Evolutionary conservation across 2,797 vertebrate genomes (phyloP), one percentile per base, ranked within the genome.

Genomic region (Potorous gilbertii): DNA sequence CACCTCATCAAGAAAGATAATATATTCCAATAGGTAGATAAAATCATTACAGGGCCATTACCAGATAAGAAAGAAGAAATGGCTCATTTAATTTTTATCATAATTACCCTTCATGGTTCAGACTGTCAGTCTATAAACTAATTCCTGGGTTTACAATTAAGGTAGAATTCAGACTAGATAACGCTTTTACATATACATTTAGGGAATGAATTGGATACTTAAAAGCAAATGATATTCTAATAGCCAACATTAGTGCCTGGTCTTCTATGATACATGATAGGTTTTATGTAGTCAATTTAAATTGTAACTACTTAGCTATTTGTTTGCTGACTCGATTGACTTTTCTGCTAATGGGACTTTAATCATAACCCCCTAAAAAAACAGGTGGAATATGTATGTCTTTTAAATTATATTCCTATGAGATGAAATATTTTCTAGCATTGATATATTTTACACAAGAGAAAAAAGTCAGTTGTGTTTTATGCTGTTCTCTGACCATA

Each of bases 321-420:
- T 95, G 13, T 94, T 93, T 95, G 10, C 12, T 0, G 18, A 40
- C 27, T 62, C 57, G 93, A 31, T 95, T 96, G 74, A 96, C 55
- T 90, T 95, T 96, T 93, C 95, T 74, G 87, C 92, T 50, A 57
- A 93, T 95, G 93, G 95, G 87, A 92, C 96, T 97, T 97, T 95
- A 97, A 96, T 97, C 62, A n/a, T 18, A 92, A 95, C 54, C 0
- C 1, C 90, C 55, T 90, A 96, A 90, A 93, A 95, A 95, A 96
- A 55, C 18, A 93, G 54, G 87, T 90, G 93, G 40, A 94, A 29
- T 50, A 46, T 5, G 93, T 46, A 21, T 1, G 28, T 40, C 5
- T 74, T 66, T 66, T 66, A 66, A 66, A 66, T 66, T n/a, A 66
- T 66, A 3, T 40, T 74, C 21, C n/a, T 40, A 40, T 40, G 16